Evolutionary conservation across 2,888 invertebrate species (phyloP).

Genomic region (Macrostomum cliftonense): DNA sequence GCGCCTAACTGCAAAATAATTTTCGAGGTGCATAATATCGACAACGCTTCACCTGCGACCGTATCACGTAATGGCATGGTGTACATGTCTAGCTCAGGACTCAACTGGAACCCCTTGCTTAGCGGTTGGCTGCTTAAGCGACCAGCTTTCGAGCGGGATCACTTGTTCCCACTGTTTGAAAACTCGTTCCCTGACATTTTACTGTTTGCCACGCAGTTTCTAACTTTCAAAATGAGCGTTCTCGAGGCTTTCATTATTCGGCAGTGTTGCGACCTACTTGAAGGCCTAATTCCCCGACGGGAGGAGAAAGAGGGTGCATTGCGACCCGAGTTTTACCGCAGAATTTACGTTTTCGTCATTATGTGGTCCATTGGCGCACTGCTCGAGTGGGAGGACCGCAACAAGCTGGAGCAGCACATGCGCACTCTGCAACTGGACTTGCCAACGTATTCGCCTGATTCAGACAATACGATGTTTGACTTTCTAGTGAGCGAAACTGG

Average conservation of each 20-base stretch:
- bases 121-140: conserved; percentile 42
- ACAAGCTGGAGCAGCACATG: conserved; percentile 56
- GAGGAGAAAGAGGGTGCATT: conserved; percentile 35
- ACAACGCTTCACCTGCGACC: conserved; percentile 89
- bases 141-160: conserved; percentile 39
- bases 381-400: conserved; percentile 60
- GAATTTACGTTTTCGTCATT: conserved; percentile 64
- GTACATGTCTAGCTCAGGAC: conserved; percentile 86
- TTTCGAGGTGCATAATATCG: conserved; percentile 88
- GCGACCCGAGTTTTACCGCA: conserved; percentile 27
- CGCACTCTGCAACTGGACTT: conserved; percentile 23
- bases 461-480: conserved; percentile 61
- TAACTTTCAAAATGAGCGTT: conserved; percentile 61
- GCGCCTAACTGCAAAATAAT: conserved; percentile 79
- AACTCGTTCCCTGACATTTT: conserved; percentile 54
- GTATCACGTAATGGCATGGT: conserved; percentile 63
- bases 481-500: conserved; percentile 56
- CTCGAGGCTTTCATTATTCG: conserved; percentile 72
- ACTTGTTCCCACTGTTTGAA: conserved; percentile 56
- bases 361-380: conserved; percentile 81
- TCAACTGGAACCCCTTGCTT: conserved; percentile 76
- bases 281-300: conserved; percentile 52
- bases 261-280: conserved; percentile 48
- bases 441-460: conserved; percentile 20
- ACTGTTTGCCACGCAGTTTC: conserved; percentile 65